phyloP scores from a whole-genome alignment of 1,140 invertebrate species.

The Laodelphax striatellus region DNA sequence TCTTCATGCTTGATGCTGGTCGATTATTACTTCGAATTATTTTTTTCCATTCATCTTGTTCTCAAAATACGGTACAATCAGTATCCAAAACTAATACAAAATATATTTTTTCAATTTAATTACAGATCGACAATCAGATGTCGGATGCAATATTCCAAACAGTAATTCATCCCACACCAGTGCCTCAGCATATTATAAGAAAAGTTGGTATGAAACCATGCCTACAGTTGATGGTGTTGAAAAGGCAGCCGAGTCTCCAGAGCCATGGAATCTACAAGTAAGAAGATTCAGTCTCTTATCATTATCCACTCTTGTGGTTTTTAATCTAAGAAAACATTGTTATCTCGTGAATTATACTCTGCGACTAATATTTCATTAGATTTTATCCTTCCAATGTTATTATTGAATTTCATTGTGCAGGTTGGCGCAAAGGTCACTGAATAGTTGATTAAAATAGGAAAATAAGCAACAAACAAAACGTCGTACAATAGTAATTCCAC shows the following conservation, averaged over 20 bases:
- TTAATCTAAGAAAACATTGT: not conserved
- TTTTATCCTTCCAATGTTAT: not conserved
- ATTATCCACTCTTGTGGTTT: not conserved
- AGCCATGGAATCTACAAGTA: slow-evolving; percentile 50
- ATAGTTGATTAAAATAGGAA: too few relatives aligned
- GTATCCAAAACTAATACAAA: too few relatives aligned
- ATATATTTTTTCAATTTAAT: too few relatives aligned
- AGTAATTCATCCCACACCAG: slow-evolving; percentile 50
- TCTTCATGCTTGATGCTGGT: too few relatives aligned
- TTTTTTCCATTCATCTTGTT: too few relatives aligned
- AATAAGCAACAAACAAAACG: too few relatives aligned
- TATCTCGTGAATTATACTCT: not conserved
- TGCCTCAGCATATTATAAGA: slow-evolving; percentile 32
- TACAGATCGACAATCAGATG: slow-evolving; percentile 70
- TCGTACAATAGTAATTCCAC: too few relatives aligned
- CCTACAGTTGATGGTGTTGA: slow-evolving; percentile 52
- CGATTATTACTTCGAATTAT: too few relatives aligned
- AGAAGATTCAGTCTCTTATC: not conserved
- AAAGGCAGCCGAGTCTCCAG: slow-evolving; percentile 39
- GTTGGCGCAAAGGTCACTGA: too few relatives aligned
- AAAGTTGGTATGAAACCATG: slow-evolving; percentile 47
- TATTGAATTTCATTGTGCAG: too few relatives aligned
- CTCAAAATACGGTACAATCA: too few relatives aligned
- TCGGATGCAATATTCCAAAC: slow-evolving; percentile 63
- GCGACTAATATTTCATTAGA: not conserved